Evolutionary conservation across 2,797 vertebrate genomes (phyloP).

Genomic region (Onychomys leucogaster): DNA sequence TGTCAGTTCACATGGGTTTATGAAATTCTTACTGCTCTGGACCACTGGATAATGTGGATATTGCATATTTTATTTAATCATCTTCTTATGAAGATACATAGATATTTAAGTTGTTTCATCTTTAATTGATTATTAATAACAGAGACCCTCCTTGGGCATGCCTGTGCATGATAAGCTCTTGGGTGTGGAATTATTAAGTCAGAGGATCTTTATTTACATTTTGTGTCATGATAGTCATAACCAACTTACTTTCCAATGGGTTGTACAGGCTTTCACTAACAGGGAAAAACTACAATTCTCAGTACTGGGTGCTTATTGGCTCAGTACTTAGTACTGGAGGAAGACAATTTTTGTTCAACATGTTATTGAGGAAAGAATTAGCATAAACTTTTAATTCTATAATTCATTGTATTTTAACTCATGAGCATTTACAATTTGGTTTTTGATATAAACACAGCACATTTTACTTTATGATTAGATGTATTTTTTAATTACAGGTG

Average conservation of each 20-base stretch:
- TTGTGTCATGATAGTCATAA: conserved; percentile 15
- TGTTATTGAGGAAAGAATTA: neutral
- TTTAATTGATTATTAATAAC: neutral
- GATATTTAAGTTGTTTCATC: neutral
- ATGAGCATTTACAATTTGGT: neutral
- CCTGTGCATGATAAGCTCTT: neutral
- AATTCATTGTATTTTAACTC: neutral
- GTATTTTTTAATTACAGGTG: conserved; percentile 87
- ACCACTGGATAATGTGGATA: neutral
- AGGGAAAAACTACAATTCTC: neutral
- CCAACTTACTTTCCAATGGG: neutral
- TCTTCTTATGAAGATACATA: conserved; percentile 33
- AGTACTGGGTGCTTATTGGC: neutral
- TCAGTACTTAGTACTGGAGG: neutral
- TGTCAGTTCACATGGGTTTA: neutral
- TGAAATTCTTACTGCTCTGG: neutral
- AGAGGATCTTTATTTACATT: neutral
- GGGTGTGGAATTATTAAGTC: neutral
- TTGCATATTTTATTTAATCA: neutral
- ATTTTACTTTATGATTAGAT: conserved; percentile 63
- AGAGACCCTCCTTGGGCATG: neutral
- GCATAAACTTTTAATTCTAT: conserved; percentile 1
- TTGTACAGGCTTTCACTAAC: neutral
- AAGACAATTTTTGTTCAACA: neutral
- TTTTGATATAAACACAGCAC: neutral